phyloP scores from a whole-genome alignment of 1,140 invertebrate species.

The Periplaneta americana region DNA sequence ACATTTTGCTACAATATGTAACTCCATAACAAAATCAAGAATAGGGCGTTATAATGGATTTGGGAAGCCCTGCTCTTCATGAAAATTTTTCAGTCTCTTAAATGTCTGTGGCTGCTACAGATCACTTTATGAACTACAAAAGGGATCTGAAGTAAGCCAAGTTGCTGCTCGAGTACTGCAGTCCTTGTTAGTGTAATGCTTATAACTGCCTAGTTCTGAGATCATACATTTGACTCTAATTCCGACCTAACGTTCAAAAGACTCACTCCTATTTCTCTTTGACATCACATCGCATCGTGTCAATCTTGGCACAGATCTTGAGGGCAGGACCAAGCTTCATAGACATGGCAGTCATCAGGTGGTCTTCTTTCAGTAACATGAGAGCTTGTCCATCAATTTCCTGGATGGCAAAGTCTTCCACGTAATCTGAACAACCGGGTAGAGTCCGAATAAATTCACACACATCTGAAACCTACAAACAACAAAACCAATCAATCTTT shows the following conservation, averaged over 20 bases:
- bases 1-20: no score
- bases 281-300: slow-evolving; percentile 60
- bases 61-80: not conserved
- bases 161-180: not conserved
- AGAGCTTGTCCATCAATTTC: slow-evolving; percentile 95
- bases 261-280: slow-evolving; percentile 3
- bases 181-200: not conserved
- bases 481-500: not conserved
- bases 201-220: not conserved
- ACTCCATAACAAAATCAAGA: no score
- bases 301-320: slow-evolving; percentile 87
- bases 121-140: no score
- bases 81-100: not conserved
- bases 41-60: no score
- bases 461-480: slow-evolving; percentile 57
- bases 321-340: slow-evolving; percentile 93
- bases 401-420: slow-evolving; percentile 90
- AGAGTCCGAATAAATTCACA: slow-evolving; percentile 82
- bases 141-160: no score
- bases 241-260: not conserved
- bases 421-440: slow-evolving; percentile 84
- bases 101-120: no score
- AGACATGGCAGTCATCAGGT: slow-evolving; percentile 89
- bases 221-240: not conserved
- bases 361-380: slow-evolving; percentile 90